A percentile compares a stretch with the other conserved stretches of the same genome.
Evolutionary conservation across 2,797 vertebrate genomes (phyloP).

Genomic region (Hirundo rustica): DNA sequence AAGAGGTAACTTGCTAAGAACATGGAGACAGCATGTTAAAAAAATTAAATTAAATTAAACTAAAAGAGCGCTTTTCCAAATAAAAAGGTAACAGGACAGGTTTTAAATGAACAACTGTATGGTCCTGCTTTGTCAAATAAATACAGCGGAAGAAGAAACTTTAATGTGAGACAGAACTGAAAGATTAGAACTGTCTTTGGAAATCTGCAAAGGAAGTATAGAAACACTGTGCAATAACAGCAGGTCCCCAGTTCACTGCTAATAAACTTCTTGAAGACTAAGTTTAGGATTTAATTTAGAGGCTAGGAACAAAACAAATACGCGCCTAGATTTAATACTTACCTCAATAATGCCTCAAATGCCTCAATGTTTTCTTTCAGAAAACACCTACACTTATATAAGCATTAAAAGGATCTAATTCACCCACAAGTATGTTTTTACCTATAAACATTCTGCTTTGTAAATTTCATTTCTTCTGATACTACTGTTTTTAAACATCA

Average conservation of each 20-base stretch:
- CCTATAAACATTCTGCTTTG: neutral
- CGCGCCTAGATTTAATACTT: neutral
- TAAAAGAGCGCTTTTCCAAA: neutral
- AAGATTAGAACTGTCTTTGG: neutral
- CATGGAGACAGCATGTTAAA: neutral
- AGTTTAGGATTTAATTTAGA: neutral
- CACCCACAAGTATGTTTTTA: neutral
- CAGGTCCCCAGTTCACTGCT: neutral
- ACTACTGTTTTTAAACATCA: neutral
- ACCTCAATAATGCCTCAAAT: neutral
- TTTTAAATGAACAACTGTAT: neutral
- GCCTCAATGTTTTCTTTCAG: neutral
- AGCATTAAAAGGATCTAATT: neutral
- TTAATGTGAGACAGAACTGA: neutral
- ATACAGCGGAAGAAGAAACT: neutral
- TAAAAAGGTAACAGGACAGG: neutral
- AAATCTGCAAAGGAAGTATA: neutral
- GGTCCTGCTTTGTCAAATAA: neutral
- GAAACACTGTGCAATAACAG: neutral
- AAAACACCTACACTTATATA: neutral
- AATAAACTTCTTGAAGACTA: neutral
- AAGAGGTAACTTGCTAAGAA: neutral
- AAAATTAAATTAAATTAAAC: neutral
- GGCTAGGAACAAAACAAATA: neutral
- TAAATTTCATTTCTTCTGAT: neutral